Conservation (phyloP, 2,888 invertebrate genomes). For the Mechanitis messenoides region DNA sequence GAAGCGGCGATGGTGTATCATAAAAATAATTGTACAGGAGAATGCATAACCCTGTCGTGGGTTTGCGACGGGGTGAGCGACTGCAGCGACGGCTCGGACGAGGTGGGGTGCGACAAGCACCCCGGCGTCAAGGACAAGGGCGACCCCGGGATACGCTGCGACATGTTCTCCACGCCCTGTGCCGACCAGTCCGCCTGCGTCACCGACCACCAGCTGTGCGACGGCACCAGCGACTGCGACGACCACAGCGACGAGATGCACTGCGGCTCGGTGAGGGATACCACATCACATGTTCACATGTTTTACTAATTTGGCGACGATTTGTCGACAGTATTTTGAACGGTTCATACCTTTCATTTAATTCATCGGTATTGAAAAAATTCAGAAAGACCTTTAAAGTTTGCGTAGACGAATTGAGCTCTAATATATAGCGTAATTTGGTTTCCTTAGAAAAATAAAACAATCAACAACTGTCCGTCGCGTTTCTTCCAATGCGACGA, state of each 20-base stretch:
- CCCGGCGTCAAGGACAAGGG: conserved; percentile 20
- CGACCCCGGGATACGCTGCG: conserved; percentile 50
- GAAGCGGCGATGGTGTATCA: conserved; percentile 5
- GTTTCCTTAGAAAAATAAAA: conserved; percentile 23
- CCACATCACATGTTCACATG: too few species aligned
- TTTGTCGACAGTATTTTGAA: too few species aligned
- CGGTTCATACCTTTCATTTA: too few species aligned
- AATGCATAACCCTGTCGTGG: conserved; percentile 87
- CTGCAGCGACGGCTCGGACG: conserved; percentile 89
- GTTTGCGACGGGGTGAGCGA: conserved; percentile 88
- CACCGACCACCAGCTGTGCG: conserved; percentile 83
- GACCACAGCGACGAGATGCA: conserved; percentile 84
- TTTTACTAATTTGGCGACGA: too few species aligned
- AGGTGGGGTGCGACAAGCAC: conserved; percentile 56
- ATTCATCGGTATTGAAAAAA: too few species aligned
- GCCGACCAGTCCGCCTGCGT: conserved; percentile 80
- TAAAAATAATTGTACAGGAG: conserved; percentile 58
- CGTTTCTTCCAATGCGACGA: conserved; percentile 60
- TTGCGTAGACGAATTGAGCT: too few species aligned
- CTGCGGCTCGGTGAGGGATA: conserved; percentile 39
- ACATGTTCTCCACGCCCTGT: conserved; percentile 78
- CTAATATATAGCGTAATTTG: background rate
- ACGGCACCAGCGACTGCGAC: conserved; percentile 72
- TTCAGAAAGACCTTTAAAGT: too few species aligned
- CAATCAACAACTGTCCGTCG: conserved; percentile 17